Evolutionary conservation across 2,797 vertebrate genomes (phyloP), one percentile per base, ranked within the genome.

Genomic region (Lagocephalus sceleratus): DNA sequence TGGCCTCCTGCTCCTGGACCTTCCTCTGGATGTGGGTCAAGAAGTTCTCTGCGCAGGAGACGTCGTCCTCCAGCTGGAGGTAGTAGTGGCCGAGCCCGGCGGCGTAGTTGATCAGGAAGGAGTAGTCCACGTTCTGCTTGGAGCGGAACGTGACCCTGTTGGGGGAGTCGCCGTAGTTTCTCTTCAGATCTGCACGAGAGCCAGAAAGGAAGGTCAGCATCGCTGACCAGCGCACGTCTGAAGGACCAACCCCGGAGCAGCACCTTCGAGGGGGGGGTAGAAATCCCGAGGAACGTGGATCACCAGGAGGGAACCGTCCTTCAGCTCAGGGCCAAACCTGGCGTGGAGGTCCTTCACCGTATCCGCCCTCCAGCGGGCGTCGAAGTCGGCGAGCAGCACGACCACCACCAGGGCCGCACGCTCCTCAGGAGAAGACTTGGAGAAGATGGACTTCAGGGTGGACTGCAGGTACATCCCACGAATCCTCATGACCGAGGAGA

Each of bases 81-180:
- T 94, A 96, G 83, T 92, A 95, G 20, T 60, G 82, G 1, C 93
- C 91, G 5, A 95, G 85, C 58, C 88, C 82, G 43, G 75, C 67
- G 0, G 92, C 87, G 0, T 92, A 94, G 79, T 91, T 84, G 0
- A 95, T 59, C 57, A 98, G 90, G 79, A 91, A 94, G 20, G 91
- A 86, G 0, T 94, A 94, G 63, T 92, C 92, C 52, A 90, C 61
- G 0, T 97, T 98, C 87, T 98, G 95, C 78, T 93, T 93, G 41
- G 93, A 93, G 53, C 92, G 89, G 78, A 93, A 93, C 0, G 41
- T 79, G 14, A 93, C 92, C 0, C 94, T 84, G 1, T 90, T 84
- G 0, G 90, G 79, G 0, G 87, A 55, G 0, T 91, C 91, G 0
- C 91, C 91, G 57, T 71, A 88, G 51, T 92, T 93, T 46, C 91